Conservation (phyloP, 2,797 vertebrate genomes). For the Onychomys leucogaster region DNA sequence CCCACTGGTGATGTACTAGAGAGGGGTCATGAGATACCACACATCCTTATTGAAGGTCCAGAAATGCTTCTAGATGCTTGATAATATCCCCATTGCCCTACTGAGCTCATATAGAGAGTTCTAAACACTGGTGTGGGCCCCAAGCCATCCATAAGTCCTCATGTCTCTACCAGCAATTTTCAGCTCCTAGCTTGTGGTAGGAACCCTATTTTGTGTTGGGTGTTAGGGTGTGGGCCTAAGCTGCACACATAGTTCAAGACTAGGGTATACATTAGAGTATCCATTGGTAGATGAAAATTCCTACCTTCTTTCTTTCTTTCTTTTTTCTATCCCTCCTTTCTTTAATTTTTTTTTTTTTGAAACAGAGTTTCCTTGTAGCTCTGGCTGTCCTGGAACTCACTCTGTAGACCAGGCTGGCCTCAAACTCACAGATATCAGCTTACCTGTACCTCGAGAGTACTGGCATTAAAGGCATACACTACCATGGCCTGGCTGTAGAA, state of each 20-base stretch:
- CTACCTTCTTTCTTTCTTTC: too few relatives aligned
- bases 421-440: too few relatives aligned
- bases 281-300: background rate
- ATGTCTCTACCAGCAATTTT: background rate
- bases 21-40: rapidly evolving
- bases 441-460: too few relatives aligned
- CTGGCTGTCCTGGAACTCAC: too few relatives aligned
- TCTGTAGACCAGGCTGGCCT: too few relatives aligned
- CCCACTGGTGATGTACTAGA: background rate
- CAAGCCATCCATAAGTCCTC: background rate
- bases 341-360: too few relatives aligned
- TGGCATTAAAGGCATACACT: too few relatives aligned
- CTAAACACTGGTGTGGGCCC: rapidly evolving
- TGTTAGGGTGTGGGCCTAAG: rapidly evolving
- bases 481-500: too few relatives aligned
- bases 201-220: background rate
- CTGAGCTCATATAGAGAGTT: background rate
- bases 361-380: too few relatives aligned
- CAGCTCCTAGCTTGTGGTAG: too few relatives aligned
- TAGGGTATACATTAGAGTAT: background rate
- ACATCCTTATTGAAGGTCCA: background rate
- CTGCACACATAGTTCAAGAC: too few relatives aligned
- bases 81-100: background rate
- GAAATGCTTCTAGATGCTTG: background rate
- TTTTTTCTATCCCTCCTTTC: too few relatives aligned